Evolutionary conservation across 2,888 invertebrate genomes (phyloP).

Genomic region (Dasysyrphus tricinctus): DNA sequence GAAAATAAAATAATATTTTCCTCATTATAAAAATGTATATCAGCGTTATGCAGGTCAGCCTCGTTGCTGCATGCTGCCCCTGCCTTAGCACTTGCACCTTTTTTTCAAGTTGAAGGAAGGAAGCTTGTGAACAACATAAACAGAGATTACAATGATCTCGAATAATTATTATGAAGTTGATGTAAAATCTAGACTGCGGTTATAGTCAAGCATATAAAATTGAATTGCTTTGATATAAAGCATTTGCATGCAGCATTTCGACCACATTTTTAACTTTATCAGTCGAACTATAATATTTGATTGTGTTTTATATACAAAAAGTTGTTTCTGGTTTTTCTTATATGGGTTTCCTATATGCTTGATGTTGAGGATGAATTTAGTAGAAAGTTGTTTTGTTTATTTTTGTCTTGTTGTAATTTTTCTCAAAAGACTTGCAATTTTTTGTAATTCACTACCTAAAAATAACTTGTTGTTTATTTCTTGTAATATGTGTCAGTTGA

Average conservation of each 20-base stretch:
- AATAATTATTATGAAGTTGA: not conserved
- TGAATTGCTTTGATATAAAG: too few species aligned
- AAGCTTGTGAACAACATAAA: not conserved
- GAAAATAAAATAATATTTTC: conserved; percentile 9
- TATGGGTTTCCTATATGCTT: too few species aligned
- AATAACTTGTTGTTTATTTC: not conserved
- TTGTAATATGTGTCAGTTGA: not conserved
- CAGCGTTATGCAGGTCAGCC: not conserved
- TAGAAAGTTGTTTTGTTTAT: conserved; percentile 32
- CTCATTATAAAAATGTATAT: not conserved
- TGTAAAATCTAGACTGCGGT: not conserved
- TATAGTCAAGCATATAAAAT: not conserved
- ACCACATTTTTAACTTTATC: not conserved
- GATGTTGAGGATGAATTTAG: not conserved
- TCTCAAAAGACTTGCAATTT: not conserved
- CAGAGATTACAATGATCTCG: conserved; percentile 3
- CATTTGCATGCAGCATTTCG: too few species aligned
- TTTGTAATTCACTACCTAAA: conserved; percentile 3
- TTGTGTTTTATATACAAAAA: not conserved
- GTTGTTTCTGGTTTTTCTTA: not conserved
- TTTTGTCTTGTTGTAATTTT: conserved; percentile 2
- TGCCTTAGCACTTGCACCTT: conserved; percentile 12
- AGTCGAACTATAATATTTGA: not conserved
- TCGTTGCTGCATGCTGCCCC: too few species aligned
- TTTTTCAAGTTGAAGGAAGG: conserved; percentile 38